Evolutionary conservation across 2,113 vertebrate genomes (phyloP).

Genomic region (Perca fluviatilis): DNA sequence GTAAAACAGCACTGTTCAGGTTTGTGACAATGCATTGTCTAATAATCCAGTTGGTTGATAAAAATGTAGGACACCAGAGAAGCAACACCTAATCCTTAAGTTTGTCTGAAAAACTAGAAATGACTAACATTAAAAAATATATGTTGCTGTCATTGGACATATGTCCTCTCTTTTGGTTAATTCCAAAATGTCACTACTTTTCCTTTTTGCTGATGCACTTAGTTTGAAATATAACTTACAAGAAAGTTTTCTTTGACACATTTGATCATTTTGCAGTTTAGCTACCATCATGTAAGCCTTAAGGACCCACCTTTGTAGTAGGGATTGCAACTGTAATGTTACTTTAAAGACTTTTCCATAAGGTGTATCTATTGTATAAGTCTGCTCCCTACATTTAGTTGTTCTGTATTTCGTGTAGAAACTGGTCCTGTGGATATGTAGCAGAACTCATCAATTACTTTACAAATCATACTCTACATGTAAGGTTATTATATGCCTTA

Average conservation of each 20-base stretch:
- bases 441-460: conserved; percentile 6
- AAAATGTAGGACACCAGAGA: not conserved
- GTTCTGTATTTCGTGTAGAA: not conserved
- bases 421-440: not conserved
- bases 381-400: not conserved
- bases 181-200: not conserved
- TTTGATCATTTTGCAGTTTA: not conserved
- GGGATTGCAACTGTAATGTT: not conserved
- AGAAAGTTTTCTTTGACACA: not conserved
- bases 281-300: not conserved
- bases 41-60: too few species aligned
- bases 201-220: not conserved
- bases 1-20: not conserved
- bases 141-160: not conserved
- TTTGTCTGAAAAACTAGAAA: not conserved
- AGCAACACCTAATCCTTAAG: not conserved
- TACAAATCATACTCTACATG: not conserved
- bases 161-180: not conserved
- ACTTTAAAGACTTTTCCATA: not conserved
- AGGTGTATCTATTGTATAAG: not conserved
- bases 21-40: not conserved
- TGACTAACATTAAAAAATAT: not conserved
- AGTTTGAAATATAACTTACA: not conserved
- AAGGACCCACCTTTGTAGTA: too few species aligned
- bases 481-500: conserved; percentile 21